These are phyloP conservation scores for Hippopotamus amphibius DNA, from an alignment of 2,113 vertebrate genomes.

Conservation along the genomic window DNA sequence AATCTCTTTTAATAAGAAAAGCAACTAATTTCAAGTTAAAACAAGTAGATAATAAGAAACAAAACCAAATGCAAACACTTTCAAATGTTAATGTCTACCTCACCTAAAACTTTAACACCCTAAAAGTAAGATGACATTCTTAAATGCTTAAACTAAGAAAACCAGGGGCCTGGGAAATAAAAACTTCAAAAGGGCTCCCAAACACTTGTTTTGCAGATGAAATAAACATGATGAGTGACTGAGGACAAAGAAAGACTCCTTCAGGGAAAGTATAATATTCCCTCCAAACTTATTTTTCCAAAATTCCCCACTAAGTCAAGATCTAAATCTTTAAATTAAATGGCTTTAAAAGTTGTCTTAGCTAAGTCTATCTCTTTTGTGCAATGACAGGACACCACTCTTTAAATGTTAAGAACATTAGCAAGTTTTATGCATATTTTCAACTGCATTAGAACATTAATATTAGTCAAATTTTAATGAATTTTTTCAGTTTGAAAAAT, in stretches of 20 bases:
- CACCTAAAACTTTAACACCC: background rate
- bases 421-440: background rate
- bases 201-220: conserved; percentile 45
- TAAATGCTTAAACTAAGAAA: conserved; percentile 16
- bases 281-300: background rate
- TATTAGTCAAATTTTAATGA: conserved; percentile 37
- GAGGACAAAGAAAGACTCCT: background rate
- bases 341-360: conserved; percentile 1
- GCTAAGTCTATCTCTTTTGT: background rate
- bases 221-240: background rate
- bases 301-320: conserved; percentile 35
- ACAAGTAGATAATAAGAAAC: conserved; percentile 37
- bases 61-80: conserved; percentile 53
- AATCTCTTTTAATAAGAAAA: conserved; percentile 42
- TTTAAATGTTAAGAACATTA: conserved; percentile 38
- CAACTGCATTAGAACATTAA: background rate
- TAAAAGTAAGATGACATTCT: conserved; percentile 46
- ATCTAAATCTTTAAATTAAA: conserved; percentile 38
- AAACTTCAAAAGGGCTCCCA: background rate
- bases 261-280: background rate
- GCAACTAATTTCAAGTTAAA: conserved; percentile 62
- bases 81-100: conserved; percentile 29
- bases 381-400: background rate
- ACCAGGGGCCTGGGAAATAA: conserved; percentile 17
- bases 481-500: conserved; percentile 41